Evolutionary conservation across 1,140 invertebrate species (phyloP).

Genomic region (Neotoxoptera formosana): DNA sequence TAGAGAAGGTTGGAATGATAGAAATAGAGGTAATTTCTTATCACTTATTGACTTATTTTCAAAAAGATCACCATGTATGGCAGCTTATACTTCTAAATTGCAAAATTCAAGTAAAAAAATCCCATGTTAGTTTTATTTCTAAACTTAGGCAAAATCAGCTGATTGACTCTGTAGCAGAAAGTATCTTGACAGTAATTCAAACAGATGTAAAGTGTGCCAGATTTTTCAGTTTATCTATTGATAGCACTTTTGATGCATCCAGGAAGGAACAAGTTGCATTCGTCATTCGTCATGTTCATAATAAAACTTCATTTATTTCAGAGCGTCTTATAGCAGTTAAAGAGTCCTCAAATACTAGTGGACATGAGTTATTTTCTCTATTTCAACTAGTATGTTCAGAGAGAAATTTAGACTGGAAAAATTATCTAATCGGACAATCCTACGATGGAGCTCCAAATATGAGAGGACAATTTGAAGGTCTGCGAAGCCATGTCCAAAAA

Average conservation of each 20-base stretch:
- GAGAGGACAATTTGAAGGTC: too few species aligned
- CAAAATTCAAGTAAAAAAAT: background rate
- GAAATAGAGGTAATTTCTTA: background rate
- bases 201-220: background rate
- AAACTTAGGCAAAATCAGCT: background rate
- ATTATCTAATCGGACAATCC: background rate
- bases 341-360: too few species aligned
- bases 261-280: conserved; percentile 8
- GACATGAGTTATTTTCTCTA: too few species aligned
- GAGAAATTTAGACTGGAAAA: background rate
- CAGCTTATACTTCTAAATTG: background rate
- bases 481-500: too few species aligned
- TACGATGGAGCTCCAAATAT: background rate
- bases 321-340: background rate
- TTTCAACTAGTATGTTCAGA: too few species aligned
- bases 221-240: background rate
- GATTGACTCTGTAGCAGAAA: background rate
- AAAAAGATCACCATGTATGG: background rate
- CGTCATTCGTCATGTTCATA: conserved; percentile 3
- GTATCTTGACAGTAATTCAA: background rate
- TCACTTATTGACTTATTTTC: background rate
- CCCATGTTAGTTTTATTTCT: background rate
- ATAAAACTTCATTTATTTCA: conserved; percentile 18
- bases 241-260: conserved; percentile 14
- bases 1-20: background rate